A percentile compares a stretch with the other conserved stretches of the same genome.
Conservation (phyloP, 2,888 invertebrate genomes). For the Idaea aversata region DNA sequence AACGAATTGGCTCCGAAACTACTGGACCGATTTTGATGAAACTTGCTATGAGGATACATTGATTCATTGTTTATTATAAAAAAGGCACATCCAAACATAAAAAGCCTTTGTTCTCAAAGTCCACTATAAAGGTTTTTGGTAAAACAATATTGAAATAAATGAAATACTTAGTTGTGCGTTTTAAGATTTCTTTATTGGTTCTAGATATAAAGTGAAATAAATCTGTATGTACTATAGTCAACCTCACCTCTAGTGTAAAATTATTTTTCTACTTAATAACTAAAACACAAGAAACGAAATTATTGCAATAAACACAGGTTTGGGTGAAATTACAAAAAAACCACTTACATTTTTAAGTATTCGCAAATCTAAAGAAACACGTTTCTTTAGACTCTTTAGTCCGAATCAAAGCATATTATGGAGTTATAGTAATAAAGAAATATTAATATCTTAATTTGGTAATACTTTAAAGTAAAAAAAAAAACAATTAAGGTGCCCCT, state of each 20-base stretch:
- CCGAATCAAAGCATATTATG: neutral
- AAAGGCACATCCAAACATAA: no score
- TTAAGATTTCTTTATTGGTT: neutral
- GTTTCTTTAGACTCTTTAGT: neutral
- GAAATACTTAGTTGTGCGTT: neutral
- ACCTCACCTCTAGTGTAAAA: slow-evolving; percentile 1
- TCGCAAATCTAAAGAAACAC: neutral
- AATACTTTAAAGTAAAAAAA: neutral
- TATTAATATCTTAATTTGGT: slow-evolving; percentile 4
- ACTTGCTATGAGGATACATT: no score
- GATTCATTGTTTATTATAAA: no score
- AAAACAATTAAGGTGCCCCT: neutral
- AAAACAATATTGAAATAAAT: no score
- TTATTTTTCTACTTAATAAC: slow-evolving; percentile 5
- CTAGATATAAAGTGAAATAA: neutral
- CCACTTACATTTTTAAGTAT: neutral
- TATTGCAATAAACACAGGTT: neutral
- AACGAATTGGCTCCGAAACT: no score
- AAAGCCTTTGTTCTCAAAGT: no score
- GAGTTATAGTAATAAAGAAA: neutral
- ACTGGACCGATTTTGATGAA: no score
- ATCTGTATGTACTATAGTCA: slow-evolving; percentile 2
- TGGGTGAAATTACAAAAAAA: neutral
- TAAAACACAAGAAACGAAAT: slow-evolving; percentile 1
- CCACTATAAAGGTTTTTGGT: no score